phyloP scores from a whole-genome alignment of 2,797 vertebrate genomes.

The Helarctos malayanus region DNA sequence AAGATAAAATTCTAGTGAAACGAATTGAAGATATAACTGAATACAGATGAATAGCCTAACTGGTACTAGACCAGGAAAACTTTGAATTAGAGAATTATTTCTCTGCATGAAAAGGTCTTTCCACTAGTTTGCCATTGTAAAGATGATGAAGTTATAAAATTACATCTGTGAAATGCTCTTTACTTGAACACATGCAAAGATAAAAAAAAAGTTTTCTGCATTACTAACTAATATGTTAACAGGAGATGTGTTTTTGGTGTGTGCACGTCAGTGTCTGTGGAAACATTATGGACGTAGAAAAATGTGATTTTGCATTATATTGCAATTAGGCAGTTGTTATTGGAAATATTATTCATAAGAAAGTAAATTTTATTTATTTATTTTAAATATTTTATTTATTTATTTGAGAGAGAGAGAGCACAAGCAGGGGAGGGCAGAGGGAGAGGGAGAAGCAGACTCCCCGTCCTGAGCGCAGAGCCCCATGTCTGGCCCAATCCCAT shows the following conservation, averaged over 20 bases:
- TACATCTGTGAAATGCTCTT: slow-evolving; percentile 1
- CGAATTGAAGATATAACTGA: slow-evolving; percentile 25
- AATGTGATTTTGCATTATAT: not conserved
- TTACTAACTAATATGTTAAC: slow-evolving; percentile 5
- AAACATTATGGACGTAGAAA: not conserved
- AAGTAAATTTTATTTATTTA: not conserved
- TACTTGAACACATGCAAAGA: slow-evolving; percentile 8
- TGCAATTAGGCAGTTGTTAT: not conserved
- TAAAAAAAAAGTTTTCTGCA: not conserved
- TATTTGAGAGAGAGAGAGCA: not conserved
- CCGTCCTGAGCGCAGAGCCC: not conserved
- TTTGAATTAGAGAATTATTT: slow-evolving; percentile 34
- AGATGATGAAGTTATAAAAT: slow-evolving; percentile 39
- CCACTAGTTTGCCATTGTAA: not conserved
- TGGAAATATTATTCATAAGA: slow-evolving; percentile 50
- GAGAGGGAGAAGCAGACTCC: not conserved
- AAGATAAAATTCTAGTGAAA: slow-evolving; percentile 64
- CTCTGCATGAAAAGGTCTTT: slow-evolving; percentile 46
- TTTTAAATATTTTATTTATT: not conserved
- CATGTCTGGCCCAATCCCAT: not conserved
- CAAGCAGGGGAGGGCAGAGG: not conserved
- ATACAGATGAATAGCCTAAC: slow-evolving; percentile 5
- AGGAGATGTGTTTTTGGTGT: not conserved
- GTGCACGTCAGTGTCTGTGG: slow-evolving; percentile 37
- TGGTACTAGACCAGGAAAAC: slow-evolving; percentile 17